phyloP scores from a whole-genome alignment of 2,113 vertebrate species.

The Dendrocopos noguchii region DNA sequence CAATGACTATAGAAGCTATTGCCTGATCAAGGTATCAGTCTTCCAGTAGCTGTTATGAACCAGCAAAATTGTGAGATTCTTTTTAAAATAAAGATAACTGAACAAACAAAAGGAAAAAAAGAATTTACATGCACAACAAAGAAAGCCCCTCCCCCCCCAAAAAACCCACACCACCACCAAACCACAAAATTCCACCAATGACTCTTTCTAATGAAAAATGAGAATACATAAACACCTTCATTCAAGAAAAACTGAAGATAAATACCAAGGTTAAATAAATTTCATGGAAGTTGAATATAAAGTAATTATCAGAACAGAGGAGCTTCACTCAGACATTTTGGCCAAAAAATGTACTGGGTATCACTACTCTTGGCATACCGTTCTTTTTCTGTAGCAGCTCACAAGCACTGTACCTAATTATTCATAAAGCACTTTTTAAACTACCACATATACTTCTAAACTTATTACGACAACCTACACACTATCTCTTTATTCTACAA shows the following conservation, averaged over 20 bases:
- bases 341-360: neutral
- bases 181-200: too few relatives aligned
- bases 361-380: neutral
- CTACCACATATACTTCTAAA: neutral
- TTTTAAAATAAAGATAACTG: neutral
- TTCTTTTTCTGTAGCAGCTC: neutral
- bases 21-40: neutral
- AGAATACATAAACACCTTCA: neutral
- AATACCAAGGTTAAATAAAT: neutral
- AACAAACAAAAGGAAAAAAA: neutral
- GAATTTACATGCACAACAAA: neutral
- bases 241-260: neutral
- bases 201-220: too few relatives aligned
- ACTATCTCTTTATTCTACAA: neutral
- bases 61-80: neutral
- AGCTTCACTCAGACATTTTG: neutral
- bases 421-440: neutral
- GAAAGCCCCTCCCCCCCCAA: neutral
- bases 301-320: neutral
- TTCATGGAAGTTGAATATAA: neutral
- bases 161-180: neutral
- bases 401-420: neutral
- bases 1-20: neutral
- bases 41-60: neutral
- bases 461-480: neutral